Conservation (phyloP, 2,113 vertebrate species). For the Leptocoma aspasia region DNA sequence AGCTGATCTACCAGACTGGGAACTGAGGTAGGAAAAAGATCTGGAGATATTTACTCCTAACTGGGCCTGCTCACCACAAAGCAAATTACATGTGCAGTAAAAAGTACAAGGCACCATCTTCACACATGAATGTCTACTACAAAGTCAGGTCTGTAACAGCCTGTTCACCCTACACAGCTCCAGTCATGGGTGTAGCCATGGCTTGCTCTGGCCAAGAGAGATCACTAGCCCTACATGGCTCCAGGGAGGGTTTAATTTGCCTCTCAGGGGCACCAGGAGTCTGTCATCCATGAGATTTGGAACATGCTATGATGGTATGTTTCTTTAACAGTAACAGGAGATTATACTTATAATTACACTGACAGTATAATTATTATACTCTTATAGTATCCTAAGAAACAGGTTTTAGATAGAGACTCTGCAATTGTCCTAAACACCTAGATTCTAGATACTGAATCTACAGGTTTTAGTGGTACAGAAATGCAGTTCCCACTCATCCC, state of each 20-base stretch:
- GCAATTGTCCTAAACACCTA: neutral
- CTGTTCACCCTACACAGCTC: neutral
- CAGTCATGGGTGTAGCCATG: accelerated
- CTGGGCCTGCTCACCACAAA: neutral
- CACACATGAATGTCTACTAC: accelerated
- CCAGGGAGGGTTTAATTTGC: neutral
- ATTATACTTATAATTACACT: neutral
- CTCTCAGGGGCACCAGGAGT: neutral
- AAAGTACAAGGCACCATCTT: too few species aligned
- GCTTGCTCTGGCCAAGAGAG: neutral
- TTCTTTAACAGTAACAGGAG: neutral
- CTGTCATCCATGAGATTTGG: neutral
- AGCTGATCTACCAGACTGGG: neutral
- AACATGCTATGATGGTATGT: neutral
- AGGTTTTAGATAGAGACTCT: neutral
- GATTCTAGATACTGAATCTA: neutral
- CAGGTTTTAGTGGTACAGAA: neutral
- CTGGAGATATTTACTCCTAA: neutral
- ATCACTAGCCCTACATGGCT: accelerated
- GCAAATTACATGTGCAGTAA: neutral
- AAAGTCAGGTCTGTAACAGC: neutral
- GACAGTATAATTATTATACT: neutral
- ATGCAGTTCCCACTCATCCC: neutral
- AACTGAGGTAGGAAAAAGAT: neutral
- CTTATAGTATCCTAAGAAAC: neutral